Evolutionary conservation across 2,888 invertebrate genomes (phyloP).

Genomic region (Deilephila elpenor): DNA sequence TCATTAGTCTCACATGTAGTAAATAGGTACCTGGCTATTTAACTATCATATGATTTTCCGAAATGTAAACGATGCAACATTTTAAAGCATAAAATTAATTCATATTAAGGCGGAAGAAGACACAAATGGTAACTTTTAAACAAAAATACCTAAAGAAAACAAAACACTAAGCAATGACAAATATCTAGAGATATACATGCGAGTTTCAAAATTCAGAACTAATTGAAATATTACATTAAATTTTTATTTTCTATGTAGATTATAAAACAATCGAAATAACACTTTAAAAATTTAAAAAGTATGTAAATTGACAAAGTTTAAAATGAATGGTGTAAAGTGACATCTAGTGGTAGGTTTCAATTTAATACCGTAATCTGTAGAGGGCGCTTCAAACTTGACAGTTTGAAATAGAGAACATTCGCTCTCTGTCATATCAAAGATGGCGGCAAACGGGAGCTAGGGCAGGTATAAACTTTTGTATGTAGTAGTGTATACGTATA

Average conservation of each 20-base stretch:
- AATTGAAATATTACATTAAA: too few species aligned
- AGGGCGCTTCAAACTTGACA: constrained; percentile 56
- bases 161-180: background rate
- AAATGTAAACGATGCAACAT: background rate
- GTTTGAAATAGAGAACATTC: constrained; percentile 57
- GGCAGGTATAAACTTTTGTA: constrained; percentile 73
- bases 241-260: background rate
- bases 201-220: too few species aligned
- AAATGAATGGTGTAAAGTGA: background rate
- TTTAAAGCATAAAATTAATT: too few species aligned
- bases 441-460: constrained; percentile 81
- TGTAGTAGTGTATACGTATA: constrained; percentile 78
- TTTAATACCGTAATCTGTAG: constrained; percentile 42
- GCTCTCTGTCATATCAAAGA: constrained; percentile 73
- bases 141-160: too few species aligned
- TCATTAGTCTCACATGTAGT: background rate
- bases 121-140: too few species aligned
- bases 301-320: background rate
- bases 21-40: background rate
- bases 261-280: too few species aligned
- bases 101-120: too few species aligned
- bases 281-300: background rate
- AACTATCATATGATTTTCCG: background rate
- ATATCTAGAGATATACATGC: background rate
- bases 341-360: constrained; percentile 13